Evolutionary conservation across 2,888 invertebrate species (phyloP).

Genomic region (Drepanosiphum platanoidis): DNA sequence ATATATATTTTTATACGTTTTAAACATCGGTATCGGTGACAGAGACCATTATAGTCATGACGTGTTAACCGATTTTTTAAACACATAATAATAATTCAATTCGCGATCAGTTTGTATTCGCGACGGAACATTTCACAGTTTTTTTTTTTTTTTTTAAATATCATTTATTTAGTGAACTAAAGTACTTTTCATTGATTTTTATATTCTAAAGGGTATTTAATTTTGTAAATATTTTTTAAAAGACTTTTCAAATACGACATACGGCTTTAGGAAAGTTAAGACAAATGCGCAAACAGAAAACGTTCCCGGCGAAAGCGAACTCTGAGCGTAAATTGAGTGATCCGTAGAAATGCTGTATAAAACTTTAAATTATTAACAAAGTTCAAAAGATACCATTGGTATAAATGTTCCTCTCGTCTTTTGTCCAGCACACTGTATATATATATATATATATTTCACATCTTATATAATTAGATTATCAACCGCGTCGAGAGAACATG

Average conservation of each 20-base stretch:
- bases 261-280: background rate
- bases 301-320: background rate
- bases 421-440: background rate
- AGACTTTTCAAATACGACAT: background rate
- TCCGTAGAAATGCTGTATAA: slow-evolving; percentile 15
- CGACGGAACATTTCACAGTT: too few species aligned
- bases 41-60: too few species aligned
- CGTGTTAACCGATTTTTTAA: too few species aligned
- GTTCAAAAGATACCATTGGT: slow-evolving; percentile 4
- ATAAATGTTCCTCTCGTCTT: slow-evolving; percentile 4
- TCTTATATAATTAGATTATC: background rate
- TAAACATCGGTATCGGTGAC: too few species aligned
- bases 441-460: slow-evolving; percentile 12
- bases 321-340: slow-evolving; percentile 20
- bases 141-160: too few species aligned
- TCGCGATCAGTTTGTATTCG: too few species aligned
- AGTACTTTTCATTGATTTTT: background rate
- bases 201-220: background rate
- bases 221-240: background rate
- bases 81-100: too few species aligned
- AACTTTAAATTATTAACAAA: slow-evolving; percentile 43
- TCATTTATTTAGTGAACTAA: background rate
- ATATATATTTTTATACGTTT: too few species aligned
- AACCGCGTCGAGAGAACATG: background rate
- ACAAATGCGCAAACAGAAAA: slow-evolving; percentile 16